These are phyloP conservation scores for Netelia virgata DNA, from an alignment of 2,888 invertebrate species.

Conservation along the genomic window DNA sequence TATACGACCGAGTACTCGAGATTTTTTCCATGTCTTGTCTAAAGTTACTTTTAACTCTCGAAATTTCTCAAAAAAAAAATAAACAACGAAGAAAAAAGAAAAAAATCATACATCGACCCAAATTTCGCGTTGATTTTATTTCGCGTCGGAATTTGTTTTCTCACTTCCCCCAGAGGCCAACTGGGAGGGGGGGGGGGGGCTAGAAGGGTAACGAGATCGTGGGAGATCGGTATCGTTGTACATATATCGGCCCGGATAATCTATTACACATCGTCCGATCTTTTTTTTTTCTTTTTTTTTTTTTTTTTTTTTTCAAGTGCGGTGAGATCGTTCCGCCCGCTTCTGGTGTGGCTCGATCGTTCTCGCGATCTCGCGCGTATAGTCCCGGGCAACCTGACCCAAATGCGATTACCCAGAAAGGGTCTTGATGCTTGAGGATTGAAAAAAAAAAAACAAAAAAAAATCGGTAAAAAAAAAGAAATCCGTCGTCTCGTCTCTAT, in stretches of 20 bases:
- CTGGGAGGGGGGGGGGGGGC: no score
- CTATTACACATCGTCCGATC: slow-evolving; percentile 42
- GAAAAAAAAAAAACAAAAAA: slow-evolving; percentile 13
- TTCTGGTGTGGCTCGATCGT: slow-evolving; percentile 14
- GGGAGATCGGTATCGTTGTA: slow-evolving; percentile 54
- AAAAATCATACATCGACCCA: neutral
- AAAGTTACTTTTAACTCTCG: no score
- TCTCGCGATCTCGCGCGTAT: slow-evolving; percentile 2
- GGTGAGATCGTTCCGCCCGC: slow-evolving; percentile 26
- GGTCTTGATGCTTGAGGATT: slow-evolving; percentile 26
- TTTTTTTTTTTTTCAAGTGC: slow-evolving; percentile 28
- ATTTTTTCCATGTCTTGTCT: no score
- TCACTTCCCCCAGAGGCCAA: neutral
- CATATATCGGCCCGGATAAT: slow-evolving; percentile 36
- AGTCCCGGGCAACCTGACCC: slow-evolving; percentile 48
- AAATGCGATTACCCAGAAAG: slow-evolving; percentile 59
- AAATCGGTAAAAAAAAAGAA: slow-evolving; percentile 20
- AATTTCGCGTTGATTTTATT: neutral
- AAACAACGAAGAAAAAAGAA: neutral
- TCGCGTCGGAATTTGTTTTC: neutral
- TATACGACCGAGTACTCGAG: no score
- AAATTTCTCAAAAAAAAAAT: neutral
- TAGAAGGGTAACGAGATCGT: neutral
- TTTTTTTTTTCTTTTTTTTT: slow-evolving; percentile 45
- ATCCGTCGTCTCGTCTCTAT: slow-evolving; percentile 35